These are phyloP conservation scores for Gambusia holbrooki DNA, from an alignment of 2,113 vertebrate genomes.

Conservation along the genomic window DNA sequence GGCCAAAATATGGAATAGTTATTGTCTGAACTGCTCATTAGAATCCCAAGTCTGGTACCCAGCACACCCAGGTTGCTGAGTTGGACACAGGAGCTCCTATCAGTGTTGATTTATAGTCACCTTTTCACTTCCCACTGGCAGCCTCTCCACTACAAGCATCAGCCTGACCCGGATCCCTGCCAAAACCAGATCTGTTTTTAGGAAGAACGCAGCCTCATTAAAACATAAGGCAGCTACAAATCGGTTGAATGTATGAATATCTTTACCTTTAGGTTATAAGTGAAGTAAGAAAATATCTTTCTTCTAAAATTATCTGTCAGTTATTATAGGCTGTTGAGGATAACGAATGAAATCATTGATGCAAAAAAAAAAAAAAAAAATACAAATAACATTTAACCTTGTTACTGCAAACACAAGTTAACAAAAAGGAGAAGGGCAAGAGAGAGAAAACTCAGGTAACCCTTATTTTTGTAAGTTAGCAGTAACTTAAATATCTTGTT, in stretches of 20 bases:
- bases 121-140: neutral
- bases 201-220: neutral
- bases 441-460: neutral
- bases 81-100: neutral
- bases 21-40: conserved; percentile 2
- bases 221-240: neutral
- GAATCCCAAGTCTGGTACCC: neutral
- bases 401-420: too few relatives aligned
- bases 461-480: neutral
- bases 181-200: neutral
- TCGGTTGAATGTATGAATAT: neutral
- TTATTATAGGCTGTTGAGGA: too few relatives aligned
- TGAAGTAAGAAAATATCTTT: neutral
- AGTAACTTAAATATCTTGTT: neutral
- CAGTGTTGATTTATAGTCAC: neutral
- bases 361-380: too few relatives aligned
- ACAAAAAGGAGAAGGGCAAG: neutral
- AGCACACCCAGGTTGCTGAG: neutral
- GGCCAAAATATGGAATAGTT: conserved; percentile 2
- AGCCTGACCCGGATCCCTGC: neutral
- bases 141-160: neutral
- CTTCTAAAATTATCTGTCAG: neutral
- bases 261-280: neutral
- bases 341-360: too few relatives aligned
- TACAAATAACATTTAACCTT: too few relatives aligned